phyloP scores from a whole-genome alignment of 2,113 vertebrate species.

The Nibea coibor region DNA sequence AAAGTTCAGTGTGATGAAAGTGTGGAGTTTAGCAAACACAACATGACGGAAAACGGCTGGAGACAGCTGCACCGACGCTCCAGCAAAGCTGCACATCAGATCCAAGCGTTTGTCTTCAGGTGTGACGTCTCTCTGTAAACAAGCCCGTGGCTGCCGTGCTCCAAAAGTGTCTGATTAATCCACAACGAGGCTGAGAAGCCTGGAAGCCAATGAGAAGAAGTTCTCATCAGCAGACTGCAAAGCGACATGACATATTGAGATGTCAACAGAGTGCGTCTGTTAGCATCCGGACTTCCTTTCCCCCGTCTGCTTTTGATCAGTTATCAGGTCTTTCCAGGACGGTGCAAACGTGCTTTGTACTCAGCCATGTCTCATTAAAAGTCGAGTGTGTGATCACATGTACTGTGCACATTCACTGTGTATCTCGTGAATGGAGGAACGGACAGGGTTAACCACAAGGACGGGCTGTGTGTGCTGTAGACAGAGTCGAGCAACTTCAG shows the following conservation, averaged over 20 bases:
- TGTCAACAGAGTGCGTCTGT: constrained; percentile 1
- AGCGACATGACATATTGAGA: constrained; percentile 25
- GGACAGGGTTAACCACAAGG: background rate
- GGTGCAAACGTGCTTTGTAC: background rate
- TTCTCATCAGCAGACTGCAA: constrained; percentile 3
- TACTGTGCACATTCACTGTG: background rate
- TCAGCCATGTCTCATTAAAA: background rate
- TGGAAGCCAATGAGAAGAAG: constrained; percentile 35
- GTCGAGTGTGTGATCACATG: too few species aligned
- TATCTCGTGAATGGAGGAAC: background rate
- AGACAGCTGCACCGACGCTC: background rate
- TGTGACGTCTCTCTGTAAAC: constrained; percentile 53
- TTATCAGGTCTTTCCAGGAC: background rate
- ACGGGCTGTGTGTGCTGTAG: background rate
- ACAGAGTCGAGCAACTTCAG: constrained; percentile 5
- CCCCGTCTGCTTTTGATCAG: background rate
- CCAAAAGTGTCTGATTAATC: constrained; percentile 53
- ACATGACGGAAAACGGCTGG: background rate
- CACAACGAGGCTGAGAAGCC: constrained; percentile 44
- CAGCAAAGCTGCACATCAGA: constrained; percentile 6
- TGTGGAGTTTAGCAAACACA: background rate
- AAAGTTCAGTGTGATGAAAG: constrained; percentile 30
- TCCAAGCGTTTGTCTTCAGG: constrained; percentile 14
- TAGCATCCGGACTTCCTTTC: background rate
- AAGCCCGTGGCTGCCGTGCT: constrained; percentile 32